Evolutionary conservation across 2,888 invertebrate species (phyloP).

Genomic region (Myopa tessellatipennis): DNA sequence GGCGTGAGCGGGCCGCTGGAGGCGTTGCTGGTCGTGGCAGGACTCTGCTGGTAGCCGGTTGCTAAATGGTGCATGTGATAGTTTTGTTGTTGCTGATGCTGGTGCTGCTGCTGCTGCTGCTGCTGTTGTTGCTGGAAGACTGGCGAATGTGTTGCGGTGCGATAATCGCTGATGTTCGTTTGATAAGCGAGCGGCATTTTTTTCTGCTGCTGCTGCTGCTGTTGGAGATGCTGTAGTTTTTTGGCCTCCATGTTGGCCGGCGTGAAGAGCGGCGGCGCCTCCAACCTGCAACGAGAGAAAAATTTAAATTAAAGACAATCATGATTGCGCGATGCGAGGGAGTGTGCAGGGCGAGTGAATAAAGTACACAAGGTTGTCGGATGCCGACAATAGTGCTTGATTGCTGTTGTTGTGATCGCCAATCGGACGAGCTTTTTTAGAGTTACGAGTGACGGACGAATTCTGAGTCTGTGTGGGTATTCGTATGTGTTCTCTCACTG

Average conservation of each 20-base stretch:
- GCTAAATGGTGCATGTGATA: conserved; percentile 52
- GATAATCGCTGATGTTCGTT: conserved; percentile 69
- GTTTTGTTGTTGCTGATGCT: conserved; percentile 47
- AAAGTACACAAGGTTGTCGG: neutral
- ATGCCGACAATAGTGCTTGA: neutral
- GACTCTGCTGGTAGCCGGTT: conserved; percentile 59
- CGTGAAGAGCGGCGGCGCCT: conserved; percentile 76
- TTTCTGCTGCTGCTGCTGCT: conserved; percentile 68
- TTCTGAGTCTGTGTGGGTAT: neutral
- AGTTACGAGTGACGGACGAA: neutral
- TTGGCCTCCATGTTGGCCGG: conserved; percentile 77
- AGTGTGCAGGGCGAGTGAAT: no score
- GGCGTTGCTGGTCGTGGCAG: conserved; percentile 61
- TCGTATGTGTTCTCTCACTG: neutral
- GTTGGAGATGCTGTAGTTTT: conserved; percentile 70
- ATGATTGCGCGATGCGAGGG: neutral
- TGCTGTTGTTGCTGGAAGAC: conserved; percentile 57
- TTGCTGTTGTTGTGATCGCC: neutral
- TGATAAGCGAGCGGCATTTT: conserved; percentile 70
- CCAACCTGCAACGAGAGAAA: conserved; percentile 72
- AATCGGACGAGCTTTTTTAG: neutral
- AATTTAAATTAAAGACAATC: neutral
- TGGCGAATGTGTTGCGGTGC: conserved; percentile 71
- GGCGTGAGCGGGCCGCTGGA: conserved; percentile 64
- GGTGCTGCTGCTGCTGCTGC: conserved; percentile 45